A percentile compares a stretch with the other conserved stretches of the same genome.
Evolutionary conservation across 92 coral and sea anemone genomes (phyloP).

Genomic region (Zoanthus sociatus): DNA sequence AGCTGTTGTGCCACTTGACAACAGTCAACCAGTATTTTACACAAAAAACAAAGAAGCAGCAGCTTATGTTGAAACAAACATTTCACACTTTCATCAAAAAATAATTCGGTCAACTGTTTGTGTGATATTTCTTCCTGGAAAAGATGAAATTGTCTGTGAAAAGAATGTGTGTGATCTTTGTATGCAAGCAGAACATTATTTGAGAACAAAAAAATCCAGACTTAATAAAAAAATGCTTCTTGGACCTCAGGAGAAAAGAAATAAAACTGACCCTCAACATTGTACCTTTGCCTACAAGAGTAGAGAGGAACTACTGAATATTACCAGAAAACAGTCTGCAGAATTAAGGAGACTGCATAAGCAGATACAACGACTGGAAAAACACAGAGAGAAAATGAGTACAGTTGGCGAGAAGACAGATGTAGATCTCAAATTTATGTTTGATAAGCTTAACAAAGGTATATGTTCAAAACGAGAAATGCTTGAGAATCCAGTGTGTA

Average conservation of each 20-base stretch:
- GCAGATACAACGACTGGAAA: constrained; percentile 15
- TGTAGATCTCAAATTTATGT: constrained; percentile 35
- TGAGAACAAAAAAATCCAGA: constrained; percentile 55
- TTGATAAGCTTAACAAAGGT: constrained; percentile 37
- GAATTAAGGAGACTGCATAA: constrained; percentile 32
- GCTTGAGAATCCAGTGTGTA: constrained; percentile 33
- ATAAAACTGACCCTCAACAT: not conserved
- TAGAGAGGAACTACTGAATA: constrained; percentile 43
- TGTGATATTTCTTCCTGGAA: constrained; percentile 57
- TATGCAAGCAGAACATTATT: constrained; percentile 45
- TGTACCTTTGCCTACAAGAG: constrained; percentile 27
- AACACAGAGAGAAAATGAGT: constrained; percentile 46
- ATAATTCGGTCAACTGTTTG: constrained; percentile 45
- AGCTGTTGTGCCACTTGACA: constrained; percentile 19
- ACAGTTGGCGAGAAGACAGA: constrained; percentile 51
- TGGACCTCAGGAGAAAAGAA: constrained; percentile 8
- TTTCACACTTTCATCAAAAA: constrained; percentile 51
- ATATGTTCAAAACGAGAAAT: constrained; percentile 19
- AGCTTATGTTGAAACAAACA: constrained; percentile 40
- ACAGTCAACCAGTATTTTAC: constrained; percentile 47
- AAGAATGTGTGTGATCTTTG: constrained; percentile 51
- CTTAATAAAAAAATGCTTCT: constrained; percentile 1
- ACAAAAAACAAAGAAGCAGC: constrained; percentile 34
- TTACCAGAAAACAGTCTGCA: constrained; percentile 30
- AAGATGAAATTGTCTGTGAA: constrained; percentile 33